A percentile compares a stretch with the other conserved stretches of the same genome.
Evolutionary conservation across 1,140 invertebrate species (phyloP).

Genomic region (Grapholita molesta): DNA sequence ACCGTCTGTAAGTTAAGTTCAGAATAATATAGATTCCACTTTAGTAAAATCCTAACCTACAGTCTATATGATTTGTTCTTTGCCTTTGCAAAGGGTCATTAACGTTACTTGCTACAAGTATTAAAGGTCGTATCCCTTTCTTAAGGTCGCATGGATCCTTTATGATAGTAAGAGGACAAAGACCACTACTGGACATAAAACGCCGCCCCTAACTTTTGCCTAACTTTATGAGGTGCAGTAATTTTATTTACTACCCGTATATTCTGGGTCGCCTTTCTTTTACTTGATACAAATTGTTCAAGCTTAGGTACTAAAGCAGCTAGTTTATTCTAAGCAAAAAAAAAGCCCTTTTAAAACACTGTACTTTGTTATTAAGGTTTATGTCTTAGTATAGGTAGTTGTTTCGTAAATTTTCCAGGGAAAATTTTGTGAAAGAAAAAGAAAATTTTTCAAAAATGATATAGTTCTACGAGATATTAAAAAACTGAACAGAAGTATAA

Average conservation of each 20-base stretch:
- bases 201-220: neutral
- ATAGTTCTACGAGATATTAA: too few species aligned
- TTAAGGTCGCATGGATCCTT: neutral
- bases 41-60: too few species aligned
- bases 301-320: neutral
- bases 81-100: too few species aligned
- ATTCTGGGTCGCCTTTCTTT: constrained; percentile 3
- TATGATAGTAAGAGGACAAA: neutral
- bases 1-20: too few species aligned
- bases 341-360: neutral
- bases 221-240: constrained; percentile 6
- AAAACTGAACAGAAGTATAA: too few species aligned
- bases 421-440: too few species aligned
- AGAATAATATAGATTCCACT: too few species aligned
- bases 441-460: too few species aligned
- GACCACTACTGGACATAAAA: neutral
- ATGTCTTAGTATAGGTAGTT: too few species aligned
- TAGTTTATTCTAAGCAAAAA: neutral
- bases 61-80: too few species aligned
- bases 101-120: neutral
- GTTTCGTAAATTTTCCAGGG: too few species aligned
- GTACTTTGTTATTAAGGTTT: neutral
- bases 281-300: neutral
- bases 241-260: constrained; percentile 14
- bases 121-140: neutral